Evolutionary conservation across 2,888 invertebrate genomes (phyloP).

Genomic region (Andricus curvator): DNA sequence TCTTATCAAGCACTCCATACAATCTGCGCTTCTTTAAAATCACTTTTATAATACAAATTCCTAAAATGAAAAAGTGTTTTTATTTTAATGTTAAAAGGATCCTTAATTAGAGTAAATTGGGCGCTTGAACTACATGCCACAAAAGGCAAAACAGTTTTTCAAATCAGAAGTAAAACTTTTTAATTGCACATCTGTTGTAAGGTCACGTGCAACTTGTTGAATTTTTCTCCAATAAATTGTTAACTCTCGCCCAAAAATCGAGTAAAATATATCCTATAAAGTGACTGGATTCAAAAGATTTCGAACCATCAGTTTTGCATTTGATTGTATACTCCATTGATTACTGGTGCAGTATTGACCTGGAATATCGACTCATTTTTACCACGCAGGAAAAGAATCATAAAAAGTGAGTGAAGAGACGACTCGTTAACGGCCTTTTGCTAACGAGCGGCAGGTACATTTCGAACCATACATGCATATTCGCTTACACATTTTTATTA

Average conservation of each 20-base stretch:
- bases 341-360: background rate
- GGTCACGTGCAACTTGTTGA: background rate
- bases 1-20: no score
- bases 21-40: background rate
- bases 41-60: background rate
- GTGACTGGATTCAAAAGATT: background rate
- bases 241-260: background rate
- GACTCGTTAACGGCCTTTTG: slow-evolving; percentile 32
- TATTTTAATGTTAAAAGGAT: background rate
- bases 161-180: background rate
- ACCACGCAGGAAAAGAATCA: slow-evolving; percentile 3
- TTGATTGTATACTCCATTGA: background rate
- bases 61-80: no score
- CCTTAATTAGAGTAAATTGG: background rate
- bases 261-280: background rate
- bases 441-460: slow-evolving; percentile 23
- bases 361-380: slow-evolving; percentile 12
- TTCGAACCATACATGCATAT: background rate
- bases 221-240: background rate
- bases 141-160: background rate
- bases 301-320: background rate
- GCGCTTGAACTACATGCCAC: background rate
- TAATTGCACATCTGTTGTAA: background rate
- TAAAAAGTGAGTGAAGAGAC: slow-evolving; percentile 15
- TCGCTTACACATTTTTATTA: background rate